phyloP scores from a whole-genome alignment of 2,888 invertebrate species.

The Catocala fraxini region DNA sequence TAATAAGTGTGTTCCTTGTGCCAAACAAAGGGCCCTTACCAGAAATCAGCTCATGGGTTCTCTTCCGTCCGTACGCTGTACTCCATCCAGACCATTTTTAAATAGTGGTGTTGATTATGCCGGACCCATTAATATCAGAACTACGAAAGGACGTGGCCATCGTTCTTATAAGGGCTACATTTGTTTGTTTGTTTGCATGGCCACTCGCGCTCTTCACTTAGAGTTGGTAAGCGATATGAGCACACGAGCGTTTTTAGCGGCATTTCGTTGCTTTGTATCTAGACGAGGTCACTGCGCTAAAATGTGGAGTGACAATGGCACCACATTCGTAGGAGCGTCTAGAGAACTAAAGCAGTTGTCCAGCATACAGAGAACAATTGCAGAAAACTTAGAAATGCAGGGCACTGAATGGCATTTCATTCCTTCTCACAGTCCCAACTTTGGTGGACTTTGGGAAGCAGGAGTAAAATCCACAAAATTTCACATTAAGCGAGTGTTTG shows the following conservation, averaged over 20 bases:
- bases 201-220: no score
- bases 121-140: conserved; percentile 3
- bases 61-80: background rate
- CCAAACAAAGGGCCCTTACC: no score
- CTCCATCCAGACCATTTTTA: conserved; percentile 1
- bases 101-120: conserved; percentile 5
- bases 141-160: background rate
- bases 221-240: no score
- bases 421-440: background rate
- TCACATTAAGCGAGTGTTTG: conserved; percentile 1
- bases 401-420: conserved; percentile 4
- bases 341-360: background rate
- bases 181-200: background rate
- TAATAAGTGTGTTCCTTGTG: no score
- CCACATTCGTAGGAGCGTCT: background rate
- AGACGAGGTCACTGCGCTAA: conserved; percentile 2
- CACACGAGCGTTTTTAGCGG: background rate
- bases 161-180: background rate
- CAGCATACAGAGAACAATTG: background rate
- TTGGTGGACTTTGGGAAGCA: no score
- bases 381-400: background rate
- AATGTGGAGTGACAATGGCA: background rate
- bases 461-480: background rate
- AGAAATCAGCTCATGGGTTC: no score
- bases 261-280: conserved; percentile 1